These are phyloP conservation scores for Campylomormyrus numenius DNA, from an alignment of 2,113 vertebrate species.

Conservation along the genomic window DNA sequence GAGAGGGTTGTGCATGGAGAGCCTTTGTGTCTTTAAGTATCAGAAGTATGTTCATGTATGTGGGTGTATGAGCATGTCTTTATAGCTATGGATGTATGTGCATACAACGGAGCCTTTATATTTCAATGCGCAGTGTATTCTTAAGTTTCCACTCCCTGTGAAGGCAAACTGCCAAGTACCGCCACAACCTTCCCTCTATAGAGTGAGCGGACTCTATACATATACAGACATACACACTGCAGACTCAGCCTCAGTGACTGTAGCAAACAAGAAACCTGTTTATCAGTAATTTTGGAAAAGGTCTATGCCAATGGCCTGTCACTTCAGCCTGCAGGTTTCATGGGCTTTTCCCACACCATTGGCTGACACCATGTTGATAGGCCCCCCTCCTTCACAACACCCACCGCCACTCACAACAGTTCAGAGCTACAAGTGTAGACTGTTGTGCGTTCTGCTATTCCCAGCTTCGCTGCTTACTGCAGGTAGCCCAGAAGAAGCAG, in stretches of 20 bases:
- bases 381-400: neutral
- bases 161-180: neutral
- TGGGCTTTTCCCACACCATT: neutral
- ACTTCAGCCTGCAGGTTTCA: neutral
- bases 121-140: neutral
- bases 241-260: neutral
- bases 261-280: neutral
- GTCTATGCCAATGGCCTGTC: neutral
- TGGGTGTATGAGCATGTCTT: conserved; percentile 17
- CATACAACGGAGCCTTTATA: neutral
- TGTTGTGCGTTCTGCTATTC: conserved; percentile 2
- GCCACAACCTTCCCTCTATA: neutral
- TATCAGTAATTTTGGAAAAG: neutral
- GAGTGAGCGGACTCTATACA: neutral
- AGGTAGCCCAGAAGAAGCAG: neutral
- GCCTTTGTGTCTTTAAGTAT: neutral
- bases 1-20: neutral
- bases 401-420: neutral
- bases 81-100: neutral
- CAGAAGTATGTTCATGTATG: neutral
- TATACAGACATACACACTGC: neutral
- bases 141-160: neutral
- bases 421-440: neutral
- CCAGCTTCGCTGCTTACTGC: neutral
- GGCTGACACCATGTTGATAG: neutral